Percentiles rank a stretch among this genome's conserved stretches.
Evolutionary conservation across 2,113 vertebrate species (phyloP).

Genomic region (Cyprinodon tularosa): DNA sequence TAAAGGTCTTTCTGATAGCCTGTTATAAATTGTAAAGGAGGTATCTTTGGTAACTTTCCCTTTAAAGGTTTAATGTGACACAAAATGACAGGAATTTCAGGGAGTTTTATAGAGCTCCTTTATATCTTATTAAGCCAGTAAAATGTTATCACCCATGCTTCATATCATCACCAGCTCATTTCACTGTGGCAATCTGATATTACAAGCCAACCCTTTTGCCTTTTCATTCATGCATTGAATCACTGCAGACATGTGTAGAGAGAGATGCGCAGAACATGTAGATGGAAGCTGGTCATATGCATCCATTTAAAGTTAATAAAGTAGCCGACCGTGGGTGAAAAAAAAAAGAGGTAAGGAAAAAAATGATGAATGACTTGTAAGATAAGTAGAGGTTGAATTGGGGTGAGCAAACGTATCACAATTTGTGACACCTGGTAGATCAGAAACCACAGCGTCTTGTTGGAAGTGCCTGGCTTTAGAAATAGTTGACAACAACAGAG

Average conservation of each 20-base stretch:
- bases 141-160: conserved; percentile 42
- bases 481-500: conserved; percentile 38
- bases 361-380: conserved; percentile 17
- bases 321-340: background rate
- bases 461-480: conserved; percentile 34
- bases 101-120: conserved; percentile 31
- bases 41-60: background rate
- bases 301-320: background rate
- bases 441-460: conserved; percentile 13
- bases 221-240: conserved; percentile 3
- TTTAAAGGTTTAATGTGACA: background rate
- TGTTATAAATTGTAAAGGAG: background rate
- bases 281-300: conserved; percentile 4
- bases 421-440: conserved; percentile 42
- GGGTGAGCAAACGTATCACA: conserved; percentile 56
- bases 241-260: conserved; percentile 1
- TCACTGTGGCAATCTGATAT: conserved; percentile 15
- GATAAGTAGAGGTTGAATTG: conserved; percentile 12
- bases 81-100: conserved; percentile 3
- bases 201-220: conserved; percentile 19
- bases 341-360: background rate
- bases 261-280: background rate
- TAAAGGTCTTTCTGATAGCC: background rate
- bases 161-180: conserved; percentile 39
- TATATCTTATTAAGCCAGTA: conserved; percentile 60